Conservation (phyloP, 1,140 invertebrate species). For the Drosophila biarmipes region DNA sequence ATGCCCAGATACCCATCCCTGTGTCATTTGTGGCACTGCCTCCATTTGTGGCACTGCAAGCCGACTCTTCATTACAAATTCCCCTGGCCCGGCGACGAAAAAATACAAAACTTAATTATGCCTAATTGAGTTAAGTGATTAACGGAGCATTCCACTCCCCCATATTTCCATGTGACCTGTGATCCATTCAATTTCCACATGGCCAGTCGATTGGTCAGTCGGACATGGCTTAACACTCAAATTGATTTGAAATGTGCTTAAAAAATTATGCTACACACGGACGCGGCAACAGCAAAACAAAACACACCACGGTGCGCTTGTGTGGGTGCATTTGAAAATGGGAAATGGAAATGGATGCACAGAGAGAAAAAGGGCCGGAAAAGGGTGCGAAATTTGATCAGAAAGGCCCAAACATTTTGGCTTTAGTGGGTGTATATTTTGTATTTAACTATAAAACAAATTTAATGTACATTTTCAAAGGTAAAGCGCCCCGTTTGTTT, state of each 20-base stretch:
- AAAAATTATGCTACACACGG: constrained; percentile 51
- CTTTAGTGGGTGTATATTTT: no score
- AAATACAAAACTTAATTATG: constrained; percentile 35
- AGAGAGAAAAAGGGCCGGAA: no score
- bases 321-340: constrained; percentile 3
- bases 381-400: no score
- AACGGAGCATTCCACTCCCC: constrained; percentile 25
- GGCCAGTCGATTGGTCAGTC: constrained; percentile 54
- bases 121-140: constrained; percentile 55
- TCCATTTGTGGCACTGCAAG: constrained; percentile 12
- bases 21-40: constrained; percentile 19
- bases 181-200: constrained; percentile 61
- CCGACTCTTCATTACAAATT: constrained; percentile 36
- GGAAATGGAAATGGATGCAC: constrained; percentile 19
- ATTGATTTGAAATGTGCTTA: constrained; percentile 74
- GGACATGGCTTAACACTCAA: constrained; percentile 57
- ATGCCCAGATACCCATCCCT: not conserved
- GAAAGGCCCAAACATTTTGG: no score
- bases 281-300: constrained; percentile 1
- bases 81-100: constrained; percentile 4
- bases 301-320: not conserved
- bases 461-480: no score
- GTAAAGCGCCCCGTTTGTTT: no score
- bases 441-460: no score
- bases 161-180: constrained; percentile 42